A percentile compares a stretch with the other conserved stretches of the same genome.
phyloP scores from a whole-genome alignment of 1,140 invertebrate genomes.

The Hyphantria cunea region DNA sequence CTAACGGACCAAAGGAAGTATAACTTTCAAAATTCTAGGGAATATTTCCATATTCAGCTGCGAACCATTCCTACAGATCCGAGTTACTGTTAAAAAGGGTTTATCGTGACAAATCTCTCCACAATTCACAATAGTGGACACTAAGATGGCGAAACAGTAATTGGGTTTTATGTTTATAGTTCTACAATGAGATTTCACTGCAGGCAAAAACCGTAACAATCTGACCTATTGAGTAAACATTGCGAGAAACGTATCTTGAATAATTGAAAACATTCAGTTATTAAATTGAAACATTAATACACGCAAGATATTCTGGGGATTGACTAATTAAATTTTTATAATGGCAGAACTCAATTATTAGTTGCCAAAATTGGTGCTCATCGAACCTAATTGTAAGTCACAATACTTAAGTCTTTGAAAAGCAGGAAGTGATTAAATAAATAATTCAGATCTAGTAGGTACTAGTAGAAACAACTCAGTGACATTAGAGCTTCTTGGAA shows the following conservation, averaged over 20 bases:
- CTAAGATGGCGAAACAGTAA: constrained; percentile 12
- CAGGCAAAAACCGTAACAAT: background rate
- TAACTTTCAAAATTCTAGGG: too few relatives aligned
- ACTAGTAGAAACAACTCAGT: background rate
- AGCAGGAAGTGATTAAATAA: background rate
- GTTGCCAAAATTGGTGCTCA: too few relatives aligned
- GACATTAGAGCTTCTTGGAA: background rate
- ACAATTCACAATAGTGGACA: constrained; percentile 7
- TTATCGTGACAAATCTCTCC: constrained; percentile 11
- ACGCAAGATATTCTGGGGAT: too few relatives aligned
- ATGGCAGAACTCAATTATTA: too few relatives aligned
- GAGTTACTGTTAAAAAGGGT: too few relatives aligned
- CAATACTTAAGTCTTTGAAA: background rate
- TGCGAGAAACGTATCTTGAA: constrained; percentile 1
- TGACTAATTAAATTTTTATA: too few relatives aligned
- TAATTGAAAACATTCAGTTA: background rate
- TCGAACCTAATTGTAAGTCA: background rate
- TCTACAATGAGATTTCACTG: constrained; percentile 21
- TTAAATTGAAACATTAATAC: too few relatives aligned
- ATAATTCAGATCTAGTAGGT: background rate
- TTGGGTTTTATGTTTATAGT: constrained; percentile 5
- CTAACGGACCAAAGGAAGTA: too few relatives aligned
- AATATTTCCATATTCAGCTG: too few relatives aligned
- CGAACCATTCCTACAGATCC: too few relatives aligned
- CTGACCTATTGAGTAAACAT: constrained; percentile 21